Evolutionary conservation across 2,888 invertebrate species (phyloP).

Genomic region (Apamea crenata): DNA sequence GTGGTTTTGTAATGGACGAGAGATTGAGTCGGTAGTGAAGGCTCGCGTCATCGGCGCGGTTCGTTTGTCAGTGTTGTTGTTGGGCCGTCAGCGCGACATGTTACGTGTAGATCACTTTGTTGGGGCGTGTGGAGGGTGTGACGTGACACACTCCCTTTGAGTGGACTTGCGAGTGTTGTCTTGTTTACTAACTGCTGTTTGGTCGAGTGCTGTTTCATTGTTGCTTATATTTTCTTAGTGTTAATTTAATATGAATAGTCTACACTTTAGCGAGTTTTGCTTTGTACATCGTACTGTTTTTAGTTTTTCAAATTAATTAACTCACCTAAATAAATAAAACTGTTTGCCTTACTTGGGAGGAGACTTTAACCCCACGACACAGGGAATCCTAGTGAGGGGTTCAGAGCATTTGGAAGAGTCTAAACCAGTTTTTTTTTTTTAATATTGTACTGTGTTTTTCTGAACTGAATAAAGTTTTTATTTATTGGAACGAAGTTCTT

Average conservation of each 20-base stretch:
- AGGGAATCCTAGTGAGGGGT: too few species aligned
- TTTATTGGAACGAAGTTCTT: too few species aligned
- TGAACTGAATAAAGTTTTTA: too few species aligned
- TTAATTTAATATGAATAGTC: not conserved
- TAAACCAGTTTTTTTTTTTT: too few species aligned
- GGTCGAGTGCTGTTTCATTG: not conserved
- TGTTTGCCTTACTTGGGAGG: too few species aligned
- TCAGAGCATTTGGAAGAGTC: too few species aligned
- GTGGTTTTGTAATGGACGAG: constrained; percentile 47
- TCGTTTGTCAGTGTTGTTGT: constrained; percentile 73
- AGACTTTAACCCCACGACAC: too few species aligned
- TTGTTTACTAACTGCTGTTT: constrained; percentile 8
- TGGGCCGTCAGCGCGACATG: constrained; percentile 72
- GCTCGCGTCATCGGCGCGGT: constrained; percentile 40
- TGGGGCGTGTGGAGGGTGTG: constrained; percentile 41
- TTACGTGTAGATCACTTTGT: constrained; percentile 63
- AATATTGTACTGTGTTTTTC: too few species aligned
- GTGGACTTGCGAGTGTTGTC: constrained; percentile 12
- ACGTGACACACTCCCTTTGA: constrained; percentile 3
- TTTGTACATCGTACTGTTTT: not conserved
- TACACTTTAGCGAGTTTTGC: too few species aligned
- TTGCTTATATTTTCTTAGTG: not conserved
- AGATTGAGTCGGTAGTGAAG: constrained; percentile 44
- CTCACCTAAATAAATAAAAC: too few species aligned
- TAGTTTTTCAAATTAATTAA: too few species aligned